A percentile compares a stretch with the other conserved stretches of the same genome.
phyloP scores from a whole-genome alignment of 2,888 invertebrate genomes.

The Hirtodrosophila histrioides region DNA sequence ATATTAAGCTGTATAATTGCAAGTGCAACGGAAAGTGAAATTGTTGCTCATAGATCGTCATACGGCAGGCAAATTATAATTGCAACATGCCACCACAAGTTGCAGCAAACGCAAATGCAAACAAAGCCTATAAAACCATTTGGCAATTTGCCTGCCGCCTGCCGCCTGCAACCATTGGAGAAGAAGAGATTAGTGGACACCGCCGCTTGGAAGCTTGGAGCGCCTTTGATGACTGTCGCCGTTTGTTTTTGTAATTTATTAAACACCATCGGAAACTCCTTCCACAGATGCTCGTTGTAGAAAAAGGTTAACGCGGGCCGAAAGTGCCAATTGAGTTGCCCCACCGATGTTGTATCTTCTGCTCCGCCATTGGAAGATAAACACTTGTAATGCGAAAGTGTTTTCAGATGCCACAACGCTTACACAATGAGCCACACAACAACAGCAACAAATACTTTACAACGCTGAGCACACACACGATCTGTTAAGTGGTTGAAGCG shows the following conservation, averaged over 20 bases:
- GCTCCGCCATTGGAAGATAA: slow-evolving; percentile 55
- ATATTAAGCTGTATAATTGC: slow-evolving; percentile 23
- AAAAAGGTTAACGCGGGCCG: slow-evolving; percentile 71
- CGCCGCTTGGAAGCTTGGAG: slow-evolving; percentile 34
- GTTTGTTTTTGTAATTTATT: slow-evolving; percentile 3
- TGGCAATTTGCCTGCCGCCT: slow-evolving; percentile 48
- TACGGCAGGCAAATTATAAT: slow-evolving; percentile 16
- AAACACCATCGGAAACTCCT: slow-evolving; percentile 3
- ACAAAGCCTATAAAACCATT: slow-evolving; percentile 59
- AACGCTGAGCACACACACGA: slow-evolving; percentile 47
- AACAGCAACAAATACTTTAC: slow-evolving; percentile 3
- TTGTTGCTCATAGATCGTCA: slow-evolving; percentile 55
- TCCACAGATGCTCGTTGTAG: slow-evolving; percentile 11
- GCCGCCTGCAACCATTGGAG: not conserved
- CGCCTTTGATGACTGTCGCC: slow-evolving; percentile 56
- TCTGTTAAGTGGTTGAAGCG: slow-evolving; percentile 58
- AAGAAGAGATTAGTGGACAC: slow-evolving; percentile 45
- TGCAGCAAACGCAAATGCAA: slow-evolving; percentile 31
- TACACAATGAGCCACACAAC: slow-evolving; percentile 58
- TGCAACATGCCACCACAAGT: slow-evolving; percentile 24
- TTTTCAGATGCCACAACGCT: slow-evolving; percentile 53
- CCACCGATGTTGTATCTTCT: slow-evolving; percentile 19
- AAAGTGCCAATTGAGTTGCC: slow-evolving; percentile 74
- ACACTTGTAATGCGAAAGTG: slow-evolving; percentile 79
- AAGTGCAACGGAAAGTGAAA: slow-evolving; percentile 64